Evolutionary conservation across 2,113 vertebrate genomes (phyloP), one percentile per base, ranked within the genome.

Genomic region (Phoxinus phoxinus): DNA sequence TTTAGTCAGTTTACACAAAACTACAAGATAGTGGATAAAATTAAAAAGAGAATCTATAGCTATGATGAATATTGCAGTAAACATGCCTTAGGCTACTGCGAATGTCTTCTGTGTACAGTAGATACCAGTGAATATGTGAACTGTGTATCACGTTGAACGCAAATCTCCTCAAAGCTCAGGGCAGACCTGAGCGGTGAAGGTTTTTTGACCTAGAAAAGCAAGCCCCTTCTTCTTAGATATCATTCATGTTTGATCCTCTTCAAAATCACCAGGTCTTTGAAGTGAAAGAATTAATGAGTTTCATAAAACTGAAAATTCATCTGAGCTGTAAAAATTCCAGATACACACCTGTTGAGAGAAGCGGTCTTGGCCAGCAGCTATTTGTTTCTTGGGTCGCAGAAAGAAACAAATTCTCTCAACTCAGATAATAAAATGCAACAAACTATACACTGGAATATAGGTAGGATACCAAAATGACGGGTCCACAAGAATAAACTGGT

Each of bases 261-360:
- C 21, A 56, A 76, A 51, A 75, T 51, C 59, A 41, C 61, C 30
- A 35, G 25, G 44, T 69, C 74, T 79, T 79, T 85, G 84, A 85
- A 85, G 84, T 85, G 5, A 79, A 69, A 13, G 21, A 72, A 71
- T 78, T 69, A 41, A 59, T 44, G 71, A 85, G 79, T 81, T 67
- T 81, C 41, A 81, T 48, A 19, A 81, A 81, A 81, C 25, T 13
- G 37, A 48, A 23, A 15, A 58, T 81, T 81, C 9, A 48, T 27
- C 41, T 19, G 41, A 65, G 58, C 59, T 65, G 59, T 27, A 46
- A 6, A 81, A 67, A 65, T 48, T 32, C 5, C 25, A 65, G 15
- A 65, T 10, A n/a, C n/a, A 80, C 56, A 63, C 32, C 35, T 23
- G 61, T 48, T 21, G 13, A 12, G 17, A 67, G 41, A 30, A 67